Percentiles rank a stretch among this genome's conserved stretches.
Conservation (phyloP, 64 coral and sea anemone genomes). For the Trachythela sp. region DNA sequence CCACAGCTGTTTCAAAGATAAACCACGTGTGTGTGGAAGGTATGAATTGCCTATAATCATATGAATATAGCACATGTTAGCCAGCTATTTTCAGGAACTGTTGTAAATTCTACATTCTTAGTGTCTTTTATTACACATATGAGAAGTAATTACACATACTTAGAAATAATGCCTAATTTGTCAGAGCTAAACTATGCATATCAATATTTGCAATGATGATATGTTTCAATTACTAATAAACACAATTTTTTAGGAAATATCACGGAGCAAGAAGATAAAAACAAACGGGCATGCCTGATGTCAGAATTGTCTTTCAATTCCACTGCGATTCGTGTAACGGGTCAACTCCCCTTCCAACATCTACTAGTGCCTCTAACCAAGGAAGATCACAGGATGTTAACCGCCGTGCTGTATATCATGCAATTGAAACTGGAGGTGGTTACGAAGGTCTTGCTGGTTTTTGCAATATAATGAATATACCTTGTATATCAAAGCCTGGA, state of each 20-base stretch:
- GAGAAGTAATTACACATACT: no score
- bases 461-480: background rate
- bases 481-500: background rate
- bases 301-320: slow-evolving; percentile 37
- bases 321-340: slow-evolving; percentile 27
- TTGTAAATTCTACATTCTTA: no score
- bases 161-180: no score
- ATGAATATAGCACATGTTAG: no score
- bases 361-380: slow-evolving; percentile 25
- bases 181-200: no score
- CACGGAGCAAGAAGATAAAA: slow-evolving; percentile 12
- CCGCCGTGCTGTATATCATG: slow-evolving; percentile 38
- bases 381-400: slow-evolving; percentile 43
- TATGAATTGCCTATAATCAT: no score
- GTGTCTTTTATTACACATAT: no score
- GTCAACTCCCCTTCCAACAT: slow-evolving; percentile 31
- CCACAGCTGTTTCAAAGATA: slow-evolving; percentile 32
- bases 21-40: slow-evolving; percentile 30
- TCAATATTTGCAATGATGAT: no score
- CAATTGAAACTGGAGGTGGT: slow-evolving; percentile 33
- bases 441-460: slow-evolving; percentile 28
- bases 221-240: slow-evolving; percentile 18
- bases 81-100: no score
- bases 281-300: slow-evolving; percentile 34
- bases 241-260: slow-evolving; percentile 20